A percentile compares a stretch with the other conserved stretches of the same genome.
Evolutionary conservation across 2,113 vertebrate species (phyloP).

Genomic region (Otolemur garnettii): DNA sequence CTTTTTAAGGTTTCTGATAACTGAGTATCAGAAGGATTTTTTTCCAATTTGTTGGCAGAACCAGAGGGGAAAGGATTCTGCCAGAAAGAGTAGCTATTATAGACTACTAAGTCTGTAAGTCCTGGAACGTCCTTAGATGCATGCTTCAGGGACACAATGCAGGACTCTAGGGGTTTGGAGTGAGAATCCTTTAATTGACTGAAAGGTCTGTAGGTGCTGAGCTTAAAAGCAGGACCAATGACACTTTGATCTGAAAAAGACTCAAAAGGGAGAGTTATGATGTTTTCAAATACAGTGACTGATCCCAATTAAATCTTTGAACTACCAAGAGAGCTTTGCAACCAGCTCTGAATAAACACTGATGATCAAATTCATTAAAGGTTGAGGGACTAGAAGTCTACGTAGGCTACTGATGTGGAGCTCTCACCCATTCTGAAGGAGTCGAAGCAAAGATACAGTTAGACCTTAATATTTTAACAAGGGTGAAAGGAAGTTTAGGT

Average conservation of each 20-base stretch:
- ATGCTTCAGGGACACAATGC: background rate
- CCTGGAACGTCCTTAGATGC: slow-evolving; percentile 32
- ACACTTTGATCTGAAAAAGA: slow-evolving; percentile 85
- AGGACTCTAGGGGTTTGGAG: background rate
- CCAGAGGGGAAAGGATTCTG: background rate
- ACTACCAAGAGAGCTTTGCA: slow-evolving; percentile 69
- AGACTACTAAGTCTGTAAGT: slow-evolving; percentile 12
- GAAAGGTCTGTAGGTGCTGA: slow-evolving; percentile 76
- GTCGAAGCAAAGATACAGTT: background rate
- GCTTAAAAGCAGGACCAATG: slow-evolving; percentile 67
- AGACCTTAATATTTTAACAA: slow-evolving; percentile 22
- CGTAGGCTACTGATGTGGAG: background rate
- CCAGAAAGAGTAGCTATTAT: slow-evolving; percentile 10
- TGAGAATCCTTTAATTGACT: slow-evolving; percentile 78
- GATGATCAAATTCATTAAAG: slow-evolving; percentile 59
- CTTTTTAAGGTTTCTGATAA: slow-evolving; percentile 56
- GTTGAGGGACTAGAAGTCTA: background rate
- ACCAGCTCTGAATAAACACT: slow-evolving; percentile 79
- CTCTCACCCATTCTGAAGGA: background rate
- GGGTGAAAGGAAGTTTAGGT: background rate
- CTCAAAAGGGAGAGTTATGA: slow-evolving; percentile 77
- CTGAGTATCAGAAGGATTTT: background rate
- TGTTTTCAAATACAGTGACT: slow-evolving; percentile 79
- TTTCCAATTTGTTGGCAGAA: slow-evolving; percentile 17
- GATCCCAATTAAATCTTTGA: slow-evolving; percentile 80